phyloP scores from a whole-genome alignment of 2,888 invertebrate genomes.

The Calameuta filiformis region DNA sequence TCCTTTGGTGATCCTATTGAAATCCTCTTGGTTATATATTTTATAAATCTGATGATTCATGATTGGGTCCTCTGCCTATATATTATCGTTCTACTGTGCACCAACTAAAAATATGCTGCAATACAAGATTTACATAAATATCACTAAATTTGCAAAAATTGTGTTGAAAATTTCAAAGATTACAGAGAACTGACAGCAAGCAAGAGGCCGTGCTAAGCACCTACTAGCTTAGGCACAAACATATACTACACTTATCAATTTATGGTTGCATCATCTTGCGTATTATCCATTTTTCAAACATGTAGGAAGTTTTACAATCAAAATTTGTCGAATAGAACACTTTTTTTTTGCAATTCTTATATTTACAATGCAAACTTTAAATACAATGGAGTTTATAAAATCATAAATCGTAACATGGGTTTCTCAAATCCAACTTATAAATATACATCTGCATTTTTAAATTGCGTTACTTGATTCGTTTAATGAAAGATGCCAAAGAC shows the following conservation, averaged over 20 bases:
- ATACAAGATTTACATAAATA: not conserved
- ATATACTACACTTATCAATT: not conserved
- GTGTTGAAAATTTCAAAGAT: not conserved
- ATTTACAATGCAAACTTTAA: not conserved
- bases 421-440: not conserved
- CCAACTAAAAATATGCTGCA: not conserved
- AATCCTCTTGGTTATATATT: conserved; percentile 69
- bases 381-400: not conserved
- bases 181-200: not conserved
- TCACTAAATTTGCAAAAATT: not conserved
- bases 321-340: not conserved
- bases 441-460: not conserved
- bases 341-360: not conserved
- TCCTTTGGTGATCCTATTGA: conserved; percentile 68
- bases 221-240: not conserved
- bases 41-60: conserved; percentile 64
- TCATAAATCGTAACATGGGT: not conserved
- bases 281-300: not conserved
- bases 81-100: not conserved
- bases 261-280: not conserved
- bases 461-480: not conserved
- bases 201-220: not conserved
- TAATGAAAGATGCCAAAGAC: not conserved
- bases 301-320: not conserved
- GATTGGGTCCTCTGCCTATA: conserved; percentile 6